Evolutionary conservation across 2,113 vertebrate genomes (phyloP).

Genomic region (Chloroceryle aenea): DNA sequence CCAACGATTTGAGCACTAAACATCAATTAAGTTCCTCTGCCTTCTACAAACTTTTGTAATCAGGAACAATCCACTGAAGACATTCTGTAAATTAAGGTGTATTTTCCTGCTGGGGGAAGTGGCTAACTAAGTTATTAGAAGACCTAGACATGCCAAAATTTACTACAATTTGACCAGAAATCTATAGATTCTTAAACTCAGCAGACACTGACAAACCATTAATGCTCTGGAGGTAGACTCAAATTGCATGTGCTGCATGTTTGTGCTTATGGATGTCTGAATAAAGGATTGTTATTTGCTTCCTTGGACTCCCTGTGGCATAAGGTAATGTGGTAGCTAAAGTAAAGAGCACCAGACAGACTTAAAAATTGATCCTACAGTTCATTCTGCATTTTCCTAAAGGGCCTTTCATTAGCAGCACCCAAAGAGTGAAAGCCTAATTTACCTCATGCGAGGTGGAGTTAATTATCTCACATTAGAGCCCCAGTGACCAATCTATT

Average conservation of each 20-base stretch:
- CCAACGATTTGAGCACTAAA: background rate
- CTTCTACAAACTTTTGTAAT: background rate
- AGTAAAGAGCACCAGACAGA: conserved; percentile 20
- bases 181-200: background rate
- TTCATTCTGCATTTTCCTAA: background rate
- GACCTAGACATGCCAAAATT: background rate
- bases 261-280: background rate
- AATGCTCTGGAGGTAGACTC: background rate
- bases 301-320: background rate
- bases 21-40: background rate
- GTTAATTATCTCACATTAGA: conserved; percentile 57
- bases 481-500: background rate
- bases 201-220: background rate
- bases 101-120: background rate
- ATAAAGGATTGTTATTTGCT: conserved; percentile 8
- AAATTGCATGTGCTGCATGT: background rate
- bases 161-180: background rate
- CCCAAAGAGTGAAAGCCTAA: conserved; percentile 18
- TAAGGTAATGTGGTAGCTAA: background rate
- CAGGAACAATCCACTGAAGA: background rate
- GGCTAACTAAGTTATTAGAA: background rate
- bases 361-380: conserved; percentile 21
- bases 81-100: background rate
- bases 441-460: conserved; percentile 43
- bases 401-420: background rate